Percentiles rank a stretch among this genome's conserved stretches.
Conservation (phyloP, 2,888 invertebrate genomes). For the Neocrepidodera transversa region DNA sequence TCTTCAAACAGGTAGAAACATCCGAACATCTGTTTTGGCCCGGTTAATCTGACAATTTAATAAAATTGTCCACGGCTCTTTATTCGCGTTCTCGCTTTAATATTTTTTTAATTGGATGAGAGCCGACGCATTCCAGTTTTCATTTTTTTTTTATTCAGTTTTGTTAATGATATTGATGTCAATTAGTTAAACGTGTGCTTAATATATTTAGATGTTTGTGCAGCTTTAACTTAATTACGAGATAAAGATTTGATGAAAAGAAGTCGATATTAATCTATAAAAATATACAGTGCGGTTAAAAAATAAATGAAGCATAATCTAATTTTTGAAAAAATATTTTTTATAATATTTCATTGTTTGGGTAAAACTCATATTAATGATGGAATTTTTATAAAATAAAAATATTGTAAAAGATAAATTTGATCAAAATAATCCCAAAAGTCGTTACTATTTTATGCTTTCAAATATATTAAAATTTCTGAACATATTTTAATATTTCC, state of each 20-base stretch:
- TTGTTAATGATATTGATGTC: conserved; percentile 18
- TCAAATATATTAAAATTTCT: too few species aligned
- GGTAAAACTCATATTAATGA: too few species aligned
- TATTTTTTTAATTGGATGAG: conserved; percentile 38
- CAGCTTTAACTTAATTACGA: background rate
- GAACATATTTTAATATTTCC: too few species aligned
- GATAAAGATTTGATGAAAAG: background rate
- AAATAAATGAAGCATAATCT: too few species aligned
- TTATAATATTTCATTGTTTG: too few species aligned
- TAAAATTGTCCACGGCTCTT: conserved; percentile 48
- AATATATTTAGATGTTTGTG: conserved; percentile 16
- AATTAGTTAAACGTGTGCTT: conserved; percentile 14
- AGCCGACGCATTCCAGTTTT: conserved; percentile 27
- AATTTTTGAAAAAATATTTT: too few species aligned
- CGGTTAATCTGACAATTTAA: conserved; percentile 51
- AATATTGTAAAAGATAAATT: too few species aligned
- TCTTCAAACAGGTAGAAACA: conserved; percentile 56
- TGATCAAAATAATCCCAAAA: too few species aligned
- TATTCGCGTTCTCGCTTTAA: conserved; percentile 29
- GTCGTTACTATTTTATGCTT: too few species aligned
- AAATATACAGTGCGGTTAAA: too few species aligned
- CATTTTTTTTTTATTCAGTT: background rate
- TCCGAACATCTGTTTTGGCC: conserved; percentile 50
- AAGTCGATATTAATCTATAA: too few species aligned
- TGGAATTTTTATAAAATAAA: too few species aligned